Base-by-base conservation (phyloP, 2,113 vertebrate species). In the Anseranas semipalmata region DNA sequence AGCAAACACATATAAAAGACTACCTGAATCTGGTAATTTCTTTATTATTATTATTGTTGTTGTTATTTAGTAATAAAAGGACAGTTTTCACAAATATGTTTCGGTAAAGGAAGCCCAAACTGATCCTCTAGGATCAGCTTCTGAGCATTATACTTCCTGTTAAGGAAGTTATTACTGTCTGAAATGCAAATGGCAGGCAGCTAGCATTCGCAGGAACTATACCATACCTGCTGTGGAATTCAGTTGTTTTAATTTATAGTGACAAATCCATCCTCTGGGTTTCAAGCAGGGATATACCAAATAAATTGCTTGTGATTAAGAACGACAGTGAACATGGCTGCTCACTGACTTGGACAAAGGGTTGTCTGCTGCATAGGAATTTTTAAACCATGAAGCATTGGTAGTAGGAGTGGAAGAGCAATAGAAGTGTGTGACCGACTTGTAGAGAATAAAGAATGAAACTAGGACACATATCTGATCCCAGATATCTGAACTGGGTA, bases 251-350 rank as follows among this genome's bases (percentile, higher is more conserved):
- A 84, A 93, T 94, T 96, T 72, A 83, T 20, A 77, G 46, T 24
- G 88, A 41, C 80, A 94, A 97, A 92, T 43, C 0, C n/a, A 9
- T 92, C 50, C 80, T 81, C 71, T 86, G 39, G 11, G 46, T 82
- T 95, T 97, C 92, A 87, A 91, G 71, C 59, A 91, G n/a, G 78
- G 71, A 95, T 88, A 86, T 41, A 75, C 48, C 41, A 92, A 94
- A 93, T 80, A 50, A 96, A 78, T 43, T 55, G 27, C 45, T 45
- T 58, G 66, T 95, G 85, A 94, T 92, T 77, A 95, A 90, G 91
- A 96, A 90, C 77, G 70, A 70, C 70, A 93, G 50, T 0, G 0
- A 93, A 78, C 33, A 17, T 12, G 16, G 53, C 7, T 94, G 35
- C 41, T 94, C 4, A 4, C 14, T 37, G 60, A 71, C 79, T 62